phyloP scores from a whole-genome alignment of 2,888 invertebrate species.

The Holacanthella duospinosa region DNA sequence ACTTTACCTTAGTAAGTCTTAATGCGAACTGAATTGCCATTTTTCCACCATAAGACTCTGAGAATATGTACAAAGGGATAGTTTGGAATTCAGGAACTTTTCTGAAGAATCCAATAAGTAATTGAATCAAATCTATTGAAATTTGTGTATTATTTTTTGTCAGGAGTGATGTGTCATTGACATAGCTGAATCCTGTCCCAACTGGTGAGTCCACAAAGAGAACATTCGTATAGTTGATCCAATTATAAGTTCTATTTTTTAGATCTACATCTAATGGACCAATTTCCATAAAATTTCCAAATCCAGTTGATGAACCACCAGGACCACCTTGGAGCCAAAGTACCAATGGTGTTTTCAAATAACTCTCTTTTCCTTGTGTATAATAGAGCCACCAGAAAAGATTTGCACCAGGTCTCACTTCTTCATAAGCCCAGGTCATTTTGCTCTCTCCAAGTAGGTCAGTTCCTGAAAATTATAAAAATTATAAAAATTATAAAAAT shows the following conservation, averaged over 20 bases:
- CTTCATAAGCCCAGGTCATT: conserved; percentile 64
- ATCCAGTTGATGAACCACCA: conserved; percentile 65
- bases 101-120: conserved; percentile 59
- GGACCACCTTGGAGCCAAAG: conserved; percentile 86
- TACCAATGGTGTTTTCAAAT: conserved; percentile 61
- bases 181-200: conserved; percentile 76
- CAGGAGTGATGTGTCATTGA: conserved; percentile 47
- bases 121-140: conserved; percentile 62
- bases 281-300: conserved; percentile 77
- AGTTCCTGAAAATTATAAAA: background rate
- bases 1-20: conserved; percentile 42
- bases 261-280: conserved; percentile 61
- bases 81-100: conserved; percentile 57
- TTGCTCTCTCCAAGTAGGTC: conserved; percentile 41
- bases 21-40: conserved; percentile 76
- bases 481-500: no score
- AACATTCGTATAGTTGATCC: conserved; percentile 49
- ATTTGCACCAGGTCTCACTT: conserved; percentile 60
- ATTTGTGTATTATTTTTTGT: conserved; percentile 54
- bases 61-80: conserved; percentile 70
- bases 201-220: conserved; percentile 85
- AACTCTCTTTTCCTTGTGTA: conserved; percentile 50
- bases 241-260: conserved; percentile 59
- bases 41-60: conserved; percentile 87
- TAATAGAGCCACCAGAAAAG: conserved; percentile 84